phyloP scores from a whole-genome alignment of 2,888 invertebrate genomes.

The Volucella inflata region DNA sequence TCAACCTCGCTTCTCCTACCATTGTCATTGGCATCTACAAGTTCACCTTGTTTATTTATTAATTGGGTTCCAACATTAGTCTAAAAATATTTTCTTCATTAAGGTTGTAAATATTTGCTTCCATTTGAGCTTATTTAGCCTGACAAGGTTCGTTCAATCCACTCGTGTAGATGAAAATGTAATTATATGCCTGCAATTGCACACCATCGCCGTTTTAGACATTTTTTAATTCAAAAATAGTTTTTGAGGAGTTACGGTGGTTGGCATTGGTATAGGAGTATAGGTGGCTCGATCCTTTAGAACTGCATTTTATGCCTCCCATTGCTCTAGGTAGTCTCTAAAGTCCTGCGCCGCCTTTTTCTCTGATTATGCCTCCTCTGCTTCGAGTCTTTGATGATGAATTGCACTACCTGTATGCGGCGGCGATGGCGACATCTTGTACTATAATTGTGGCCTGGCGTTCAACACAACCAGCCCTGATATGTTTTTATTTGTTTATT shows the following conservation, averaged over 20 bases:
- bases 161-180: constrained; percentile 26
- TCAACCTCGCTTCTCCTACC: too few relatives aligned
- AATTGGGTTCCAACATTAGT: constrained; percentile 23
- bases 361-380: neutral
- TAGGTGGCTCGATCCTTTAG: too few relatives aligned
- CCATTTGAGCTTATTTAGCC: constrained; percentile 2
- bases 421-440: neutral
- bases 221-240: constrained; percentile 42
- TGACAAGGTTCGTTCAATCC: too few relatives aligned
- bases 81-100: constrained; percentile 61
- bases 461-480: too few relatives aligned
- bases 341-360: too few relatives aligned
- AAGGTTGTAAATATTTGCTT: constrained; percentile 58
- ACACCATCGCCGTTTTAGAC: constrained; percentile 8
- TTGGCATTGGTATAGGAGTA: too few relatives aligned
- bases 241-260: constrained; percentile 13
- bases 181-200: constrained; percentile 46
- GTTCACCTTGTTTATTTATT: neutral
- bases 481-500: too few relatives aligned
- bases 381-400: neutral
- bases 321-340: too few relatives aligned
- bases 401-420: constrained; percentile 1
- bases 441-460: neutral
- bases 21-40: too few relatives aligned
- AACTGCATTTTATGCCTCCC: too few relatives aligned